Percentiles rank a stretch among this genome's conserved stretches.
phyloP scores from a whole-genome alignment of 2,113 vertebrate species.

The Nansenia antarctica region DNA sequence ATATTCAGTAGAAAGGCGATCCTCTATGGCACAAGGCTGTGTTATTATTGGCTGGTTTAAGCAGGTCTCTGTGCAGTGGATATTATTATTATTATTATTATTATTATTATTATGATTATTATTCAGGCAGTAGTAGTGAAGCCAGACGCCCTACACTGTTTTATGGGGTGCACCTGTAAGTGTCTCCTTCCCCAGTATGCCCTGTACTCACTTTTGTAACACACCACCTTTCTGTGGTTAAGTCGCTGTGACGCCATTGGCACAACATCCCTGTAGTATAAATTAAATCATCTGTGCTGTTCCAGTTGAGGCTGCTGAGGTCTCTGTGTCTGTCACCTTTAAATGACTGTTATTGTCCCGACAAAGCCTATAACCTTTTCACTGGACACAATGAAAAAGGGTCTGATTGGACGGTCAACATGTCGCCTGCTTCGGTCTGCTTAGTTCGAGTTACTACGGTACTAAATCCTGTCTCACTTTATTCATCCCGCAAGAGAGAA shows the following conservation, averaged over 20 bases:
- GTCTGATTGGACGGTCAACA: background rate
- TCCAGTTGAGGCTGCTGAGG: too few species aligned
- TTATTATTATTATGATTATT: background rate
- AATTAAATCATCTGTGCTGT: background rate
- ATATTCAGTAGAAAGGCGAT: constrained; percentile 33
- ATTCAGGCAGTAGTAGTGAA: constrained; percentile 10
- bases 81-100: background rate
- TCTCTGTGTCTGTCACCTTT: constrained; percentile 8
- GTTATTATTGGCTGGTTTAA: constrained; percentile 24
- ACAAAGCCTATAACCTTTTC: background rate
- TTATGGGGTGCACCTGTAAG: constrained; percentile 20
- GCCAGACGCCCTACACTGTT: background rate
- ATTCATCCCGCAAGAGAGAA: background rate
- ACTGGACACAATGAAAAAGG: constrained; percentile 6
- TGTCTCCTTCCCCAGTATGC: constrained; percentile 17
- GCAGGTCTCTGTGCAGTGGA: background rate
- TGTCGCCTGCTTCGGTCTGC: background rate
- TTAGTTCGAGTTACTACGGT: background rate
- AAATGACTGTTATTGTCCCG: constrained; percentile 8
- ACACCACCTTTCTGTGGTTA: background rate
- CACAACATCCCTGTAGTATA: background rate
- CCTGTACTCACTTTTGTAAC: constrained; percentile 2
- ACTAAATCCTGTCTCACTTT: background rate
- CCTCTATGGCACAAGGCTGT: constrained; percentile 10
- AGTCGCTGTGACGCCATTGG: background rate